A percentile compares a stretch with the other conserved stretches of the same genome.
Conservation (phyloP, 2,888 invertebrate genomes). For the Falcaria lacertinaria region DNA sequence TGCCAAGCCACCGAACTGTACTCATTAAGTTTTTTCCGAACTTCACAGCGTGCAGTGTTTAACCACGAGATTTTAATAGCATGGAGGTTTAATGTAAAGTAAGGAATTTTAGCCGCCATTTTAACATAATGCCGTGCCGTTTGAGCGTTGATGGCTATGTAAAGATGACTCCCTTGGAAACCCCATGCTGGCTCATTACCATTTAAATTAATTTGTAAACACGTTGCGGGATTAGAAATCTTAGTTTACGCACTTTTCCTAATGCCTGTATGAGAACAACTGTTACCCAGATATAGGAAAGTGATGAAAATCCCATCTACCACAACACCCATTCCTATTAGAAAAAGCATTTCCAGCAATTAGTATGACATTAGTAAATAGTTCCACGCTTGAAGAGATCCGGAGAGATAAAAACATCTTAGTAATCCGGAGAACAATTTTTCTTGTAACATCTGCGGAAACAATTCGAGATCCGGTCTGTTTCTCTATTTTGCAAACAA, state of each 20-base stretch:
- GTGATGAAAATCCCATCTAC: too few relatives aligned
- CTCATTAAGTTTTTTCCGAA: not conserved
- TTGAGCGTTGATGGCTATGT: conserved; percentile 1
- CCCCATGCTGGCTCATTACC: conserved; percentile 10
- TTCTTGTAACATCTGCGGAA: conserved; percentile 30
- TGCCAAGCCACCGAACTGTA: too few relatives aligned
- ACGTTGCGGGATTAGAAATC: not conserved
- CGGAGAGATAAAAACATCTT: not conserved
- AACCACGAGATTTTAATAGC: conserved; percentile 8
- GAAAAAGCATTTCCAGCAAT: too few relatives aligned
- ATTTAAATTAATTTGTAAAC: conserved; percentile 10
- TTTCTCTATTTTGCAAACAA: conserved; percentile 33
- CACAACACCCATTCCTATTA: too few relatives aligned
- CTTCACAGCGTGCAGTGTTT: not conserved
- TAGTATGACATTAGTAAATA: too few relatives aligned
- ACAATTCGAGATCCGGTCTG: conserved; percentile 20
- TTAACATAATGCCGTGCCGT: conserved; percentile 13
- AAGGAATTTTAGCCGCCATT: conserved; percentile 11
- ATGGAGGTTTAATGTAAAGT: conserved; percentile 12
- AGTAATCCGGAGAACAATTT: conserved; percentile 15
- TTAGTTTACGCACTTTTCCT: too few relatives aligned
- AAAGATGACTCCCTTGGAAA: conserved; percentile 11
- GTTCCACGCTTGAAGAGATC: too few relatives aligned
- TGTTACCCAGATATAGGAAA: too few relatives aligned
- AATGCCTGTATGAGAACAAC: too few relatives aligned